Base-by-base conservation (phyloP, 2,888 invertebrate species). In the Conus canariensis region DNA sequence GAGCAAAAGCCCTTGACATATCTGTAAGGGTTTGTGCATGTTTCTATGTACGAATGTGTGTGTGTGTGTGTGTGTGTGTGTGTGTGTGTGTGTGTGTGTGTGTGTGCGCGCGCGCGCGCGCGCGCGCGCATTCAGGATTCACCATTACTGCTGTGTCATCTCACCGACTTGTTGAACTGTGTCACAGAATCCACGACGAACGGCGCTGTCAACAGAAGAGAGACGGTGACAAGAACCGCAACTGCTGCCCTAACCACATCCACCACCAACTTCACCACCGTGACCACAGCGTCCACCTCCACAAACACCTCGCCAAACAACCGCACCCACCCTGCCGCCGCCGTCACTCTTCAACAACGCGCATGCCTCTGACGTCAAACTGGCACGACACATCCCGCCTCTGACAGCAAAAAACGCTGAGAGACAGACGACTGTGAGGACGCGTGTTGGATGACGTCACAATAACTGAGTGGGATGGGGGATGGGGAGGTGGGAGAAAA, bases 331-430 rank as follows among this genome's bases (percentile, higher is more conserved):
- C 80, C 80, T 3, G 80, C 80, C 14, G 30, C 45, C 6, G 6
- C 30, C 30, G 45, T 80, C 45, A 9, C 45, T 16, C 80, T 80
- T 30, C 80, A 80, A 80, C 80, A 80, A 80, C 80, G 22, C 80
- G 5, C 80, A 80, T 45, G 80, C 80, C 80, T 80, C 80, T 80
- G 80, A 80, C 80, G 80, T 80, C 80, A 80, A 80, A 45, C 80
- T 80, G 30, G 30, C 80, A 19, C 80, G 80, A 30, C 80, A 80
- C 80, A 80, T 80, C 45, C 80, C 80, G 80, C 80, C 80, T 10
- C 80, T 80, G 80, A 80, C 80, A n/a, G 80, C 80, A 80, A 80
- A 80, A 80, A 80, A 80, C 80, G 80, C 30, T 74, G 74, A 74
- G 9, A 64, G 60, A 64, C 16, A 16, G 60, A 64, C 10, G 60